Percentiles rank a stretch among this genome's conserved stretches.
Conservation (phyloP, 2,888 invertebrate species). For the Aphidoletes aphidimyza region DNA sequence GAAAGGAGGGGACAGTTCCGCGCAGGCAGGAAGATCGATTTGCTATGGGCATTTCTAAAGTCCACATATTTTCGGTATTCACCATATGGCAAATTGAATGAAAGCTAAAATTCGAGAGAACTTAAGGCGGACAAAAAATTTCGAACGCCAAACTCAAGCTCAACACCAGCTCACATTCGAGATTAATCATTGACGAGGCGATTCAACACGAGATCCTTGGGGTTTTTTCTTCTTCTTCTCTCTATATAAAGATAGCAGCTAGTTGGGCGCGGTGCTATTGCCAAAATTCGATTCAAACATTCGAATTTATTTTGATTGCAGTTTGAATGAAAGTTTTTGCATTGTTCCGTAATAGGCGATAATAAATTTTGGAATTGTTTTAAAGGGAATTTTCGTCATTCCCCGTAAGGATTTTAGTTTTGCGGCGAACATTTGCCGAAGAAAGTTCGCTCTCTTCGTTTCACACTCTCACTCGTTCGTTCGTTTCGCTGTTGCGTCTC, state of each 20-base stretch:
- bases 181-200: not conserved
- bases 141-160: too few species aligned
- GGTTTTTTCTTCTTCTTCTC: too few species aligned
- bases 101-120: not conserved
- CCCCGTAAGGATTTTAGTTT: not conserved
- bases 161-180: not conserved
- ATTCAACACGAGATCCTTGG: too few species aligned
- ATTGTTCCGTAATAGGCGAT: conserved; percentile 2
- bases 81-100: not conserved
- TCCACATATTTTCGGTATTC: not conserved
- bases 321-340: not conserved
- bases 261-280: not conserved
- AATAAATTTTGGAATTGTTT: conserved; percentile 18
- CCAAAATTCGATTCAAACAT: not conserved
- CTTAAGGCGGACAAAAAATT: too few species aligned
- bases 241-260: too few species aligned
- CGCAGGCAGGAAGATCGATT: too few species aligned
- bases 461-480: too few species aligned
- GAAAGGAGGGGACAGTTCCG: too few species aligned
- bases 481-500: not conserved
- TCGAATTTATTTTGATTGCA: conserved; percentile 11
- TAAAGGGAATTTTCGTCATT: not conserved
- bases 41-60: not conserved
- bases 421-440: not conserved
- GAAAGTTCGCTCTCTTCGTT: too few species aligned